Base-by-base conservation (phyloP, 2,888 invertebrate genomes). In the Agrotis exclamationis region DNA sequence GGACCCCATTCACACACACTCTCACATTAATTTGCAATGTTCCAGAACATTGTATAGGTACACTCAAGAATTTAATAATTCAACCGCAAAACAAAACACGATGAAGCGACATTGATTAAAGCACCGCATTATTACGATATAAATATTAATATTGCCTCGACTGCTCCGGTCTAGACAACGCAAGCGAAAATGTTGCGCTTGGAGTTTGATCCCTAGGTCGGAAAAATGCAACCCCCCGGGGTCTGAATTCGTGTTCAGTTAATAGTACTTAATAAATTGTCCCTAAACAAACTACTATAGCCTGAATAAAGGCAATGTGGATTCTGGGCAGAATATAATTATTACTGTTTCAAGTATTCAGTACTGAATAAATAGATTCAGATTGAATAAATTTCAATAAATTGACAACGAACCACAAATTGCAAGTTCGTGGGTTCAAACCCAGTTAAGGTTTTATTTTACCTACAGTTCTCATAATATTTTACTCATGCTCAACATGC, bases 21-120 rank as follows among this genome's bases (percentile, higher is more conserved):
- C 47, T 13, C 9, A 28, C 13, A 50, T 1, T 6, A 3, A 22
- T 14, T 24, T 24, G 13, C 18, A 45, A 39, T 33, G 3, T 76
- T 47, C 24, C 20, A 62, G 22, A 75, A 39, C 39, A 39, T 39
- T 39, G 39, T 39, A 39, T 39, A 39, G 39, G 39, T 39, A 39
- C 57, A 13, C 44, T 22, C n/a, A 50, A 65, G 62, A 79, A 79
- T 76, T 79, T 67, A 79, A 77, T 77, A 74, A 53, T 57, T 53
- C 28, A 51, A 16, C 45, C 44, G 47, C 24, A 68, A 62, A 70
- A 80, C 54, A 50, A 66, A 70, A 48, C 48, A 66, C 24, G 22
- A 54, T 39, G n/a, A 18, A 65, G 66, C 74, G 44, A 28, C 45
- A 47, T 53, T 69, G 56, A 65, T 74, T 63, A 65, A 58, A 74